phyloP scores from a whole-genome alignment of 2,113 vertebrate genomes.

The Ginglymostoma cirratum region DNA sequence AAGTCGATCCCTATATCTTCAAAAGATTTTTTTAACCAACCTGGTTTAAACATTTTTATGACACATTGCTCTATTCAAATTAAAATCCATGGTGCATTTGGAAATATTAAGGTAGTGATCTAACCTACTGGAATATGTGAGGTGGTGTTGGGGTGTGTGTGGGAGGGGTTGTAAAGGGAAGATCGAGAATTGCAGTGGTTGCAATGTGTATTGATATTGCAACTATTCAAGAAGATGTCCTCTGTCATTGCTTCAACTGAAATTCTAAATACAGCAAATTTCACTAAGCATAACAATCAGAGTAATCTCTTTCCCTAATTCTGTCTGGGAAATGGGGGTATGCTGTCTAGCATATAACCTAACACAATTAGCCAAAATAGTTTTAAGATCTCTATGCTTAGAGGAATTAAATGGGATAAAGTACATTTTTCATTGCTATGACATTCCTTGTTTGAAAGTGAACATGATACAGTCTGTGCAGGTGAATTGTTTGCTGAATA shows the following conservation, averaged over 20 bases:
- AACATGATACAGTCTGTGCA: not conserved
- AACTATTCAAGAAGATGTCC: not conserved
- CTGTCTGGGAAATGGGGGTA: too few species aligned
- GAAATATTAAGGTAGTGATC: not conserved
- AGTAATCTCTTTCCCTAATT: conserved; percentile 4
- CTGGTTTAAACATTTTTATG: not conserved
- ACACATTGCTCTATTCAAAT: not conserved
- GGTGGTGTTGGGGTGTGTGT: not conserved
- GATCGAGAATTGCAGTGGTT: not conserved
- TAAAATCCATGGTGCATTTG: not conserved
- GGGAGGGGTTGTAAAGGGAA: not conserved
- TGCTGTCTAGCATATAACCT: not conserved
- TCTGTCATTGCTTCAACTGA: not conserved
- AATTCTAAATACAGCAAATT: not conserved
- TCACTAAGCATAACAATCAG: not conserved
- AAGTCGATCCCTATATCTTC: not conserved
- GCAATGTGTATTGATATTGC: not conserved
- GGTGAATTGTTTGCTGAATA: not conserved
- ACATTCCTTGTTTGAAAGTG: conserved; percentile 17
- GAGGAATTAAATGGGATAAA: not conserved
- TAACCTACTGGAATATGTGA: not conserved
- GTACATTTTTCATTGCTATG: not conserved
- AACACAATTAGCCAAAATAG: not conserved
- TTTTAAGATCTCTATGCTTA: not conserved
- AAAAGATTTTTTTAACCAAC: not conserved